Evolutionary conservation across 1,140 invertebrate species (phyloP).

Genomic region (Apis florea): DNA sequence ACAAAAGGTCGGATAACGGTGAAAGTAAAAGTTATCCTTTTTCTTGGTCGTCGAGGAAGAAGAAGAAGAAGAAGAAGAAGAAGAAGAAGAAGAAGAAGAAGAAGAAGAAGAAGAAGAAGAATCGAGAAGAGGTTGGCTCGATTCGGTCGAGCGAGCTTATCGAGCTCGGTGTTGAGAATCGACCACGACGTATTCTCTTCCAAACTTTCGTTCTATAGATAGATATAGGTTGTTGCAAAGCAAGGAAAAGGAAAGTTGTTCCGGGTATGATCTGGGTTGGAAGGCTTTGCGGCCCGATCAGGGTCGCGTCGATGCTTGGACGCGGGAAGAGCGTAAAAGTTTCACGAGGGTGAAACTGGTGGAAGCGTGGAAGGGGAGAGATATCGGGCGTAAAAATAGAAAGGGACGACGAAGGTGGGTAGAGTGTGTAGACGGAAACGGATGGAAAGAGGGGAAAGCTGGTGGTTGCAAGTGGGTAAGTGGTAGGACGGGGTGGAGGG

Average conservation of each 20-base stretch:
- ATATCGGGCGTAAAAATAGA: conserved; percentile 23
- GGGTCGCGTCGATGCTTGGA: conserved; percentile 33
- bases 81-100: no score
- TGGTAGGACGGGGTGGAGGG: background rate
- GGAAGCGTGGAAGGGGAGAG: conserved; percentile 43
- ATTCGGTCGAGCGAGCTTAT: no score
- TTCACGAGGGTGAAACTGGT: conserved; percentile 49
- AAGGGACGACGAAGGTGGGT: conserved; percentile 8
- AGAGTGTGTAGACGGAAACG: background rate
- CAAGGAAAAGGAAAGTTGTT: conserved; percentile 61
- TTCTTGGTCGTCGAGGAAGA: no score
- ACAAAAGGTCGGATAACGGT: background rate
- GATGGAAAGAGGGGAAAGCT: conserved; percentile 4
- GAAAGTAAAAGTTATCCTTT: conserved; percentile 33
- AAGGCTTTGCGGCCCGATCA: conserved; percentile 39
- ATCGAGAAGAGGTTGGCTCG: no score
- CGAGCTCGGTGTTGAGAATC: conserved; percentile 36
- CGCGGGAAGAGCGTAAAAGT: conserved; percentile 52
- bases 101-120: no score
- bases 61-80: no score
- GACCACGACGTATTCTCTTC: background rate
- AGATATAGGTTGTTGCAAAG: background rate
- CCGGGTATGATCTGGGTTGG: conserved; percentile 48
- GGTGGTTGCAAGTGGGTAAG: background rate
- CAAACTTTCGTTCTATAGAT: background rate